These are phyloP conservation scores for Chymomyza amoena DNA, from an alignment of 2,888 invertebrate genomes.

Conservation along the genomic window DNA sequence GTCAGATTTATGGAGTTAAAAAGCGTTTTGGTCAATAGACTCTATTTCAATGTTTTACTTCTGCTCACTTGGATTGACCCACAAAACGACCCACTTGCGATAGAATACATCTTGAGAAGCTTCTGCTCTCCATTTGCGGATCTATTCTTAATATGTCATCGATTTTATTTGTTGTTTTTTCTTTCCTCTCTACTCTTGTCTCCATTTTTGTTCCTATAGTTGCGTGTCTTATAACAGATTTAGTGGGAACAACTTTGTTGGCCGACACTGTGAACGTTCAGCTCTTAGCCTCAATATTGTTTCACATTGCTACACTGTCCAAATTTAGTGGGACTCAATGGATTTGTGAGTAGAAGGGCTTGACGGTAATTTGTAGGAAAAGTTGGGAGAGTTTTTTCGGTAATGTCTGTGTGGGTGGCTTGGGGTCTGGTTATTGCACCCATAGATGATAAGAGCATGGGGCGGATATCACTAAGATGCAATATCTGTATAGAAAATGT, in stretches of 20 bases:
- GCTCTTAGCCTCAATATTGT: background rate
- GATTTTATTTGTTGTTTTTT: too few relatives aligned
- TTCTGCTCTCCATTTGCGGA: slow-evolving; percentile 1
- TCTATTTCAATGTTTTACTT: background rate
- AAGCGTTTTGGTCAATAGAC: background rate
- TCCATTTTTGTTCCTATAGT: background rate
- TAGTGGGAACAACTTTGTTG: slow-evolving; percentile 1
- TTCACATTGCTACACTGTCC: background rate
- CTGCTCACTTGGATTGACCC: background rate
- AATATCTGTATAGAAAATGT: too few relatives aligned
- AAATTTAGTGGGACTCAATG: too few relatives aligned
- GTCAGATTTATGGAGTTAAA: background rate
- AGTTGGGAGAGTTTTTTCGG: too few relatives aligned
- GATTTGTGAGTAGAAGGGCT: too few relatives aligned
- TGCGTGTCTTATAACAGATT: slow-evolving; percentile 6
- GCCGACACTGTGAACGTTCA: slow-evolving; percentile 4
- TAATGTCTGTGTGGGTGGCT: too few relatives aligned
- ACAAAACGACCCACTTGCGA: background rate
- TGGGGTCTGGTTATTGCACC: too few relatives aligned
- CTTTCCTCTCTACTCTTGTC: background rate
- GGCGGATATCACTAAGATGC: too few relatives aligned
- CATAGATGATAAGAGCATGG: too few relatives aligned
- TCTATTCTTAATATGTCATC: background rate
- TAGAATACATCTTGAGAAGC: background rate
- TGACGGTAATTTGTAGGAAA: too few relatives aligned